Conservation (phyloP, 2,888 invertebrate species). For the Archaeoteleia sp. region DNA sequence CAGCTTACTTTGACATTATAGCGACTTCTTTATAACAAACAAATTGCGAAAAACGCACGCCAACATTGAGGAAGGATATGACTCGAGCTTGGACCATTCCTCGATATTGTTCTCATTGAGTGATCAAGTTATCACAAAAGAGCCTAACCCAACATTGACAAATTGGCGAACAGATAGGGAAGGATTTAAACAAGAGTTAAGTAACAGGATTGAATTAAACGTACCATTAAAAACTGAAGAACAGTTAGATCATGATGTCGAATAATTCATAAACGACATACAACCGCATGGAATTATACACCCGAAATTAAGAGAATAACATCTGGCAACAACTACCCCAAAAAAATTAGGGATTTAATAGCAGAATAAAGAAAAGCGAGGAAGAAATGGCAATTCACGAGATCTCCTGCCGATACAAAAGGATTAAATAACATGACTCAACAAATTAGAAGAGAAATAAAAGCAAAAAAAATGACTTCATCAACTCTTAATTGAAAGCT, state of each 20-base stretch:
- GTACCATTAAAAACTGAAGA: slow-evolving; percentile 12
- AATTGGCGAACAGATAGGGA: slow-evolving; percentile 14
- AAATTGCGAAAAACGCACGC: no score
- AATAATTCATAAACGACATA: slow-evolving; percentile 14
- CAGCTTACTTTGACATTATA: no score
- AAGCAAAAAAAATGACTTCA: slow-evolving; percentile 15
- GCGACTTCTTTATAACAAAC: no score
- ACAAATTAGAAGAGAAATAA: slow-evolving; percentile 28
- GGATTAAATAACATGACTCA: slow-evolving; percentile 19
- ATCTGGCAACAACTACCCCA: no score
- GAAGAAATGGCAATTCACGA: slow-evolving; percentile 17
- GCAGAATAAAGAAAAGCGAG: slow-evolving; percentile 27
- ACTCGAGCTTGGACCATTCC: slow-evolving; percentile 19
- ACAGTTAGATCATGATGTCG: slow-evolving; percentile 13
- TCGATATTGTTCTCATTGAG: slow-evolving; percentile 35
- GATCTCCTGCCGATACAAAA: slow-evolving; percentile 15
- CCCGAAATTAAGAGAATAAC: slow-evolving; percentile 19
- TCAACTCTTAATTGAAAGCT: slow-evolving; percentile 17
- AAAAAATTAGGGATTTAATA: no score
- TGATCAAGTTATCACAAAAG: slow-evolving; percentile 30
- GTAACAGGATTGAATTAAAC: slow-evolving; percentile 2
- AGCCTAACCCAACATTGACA: slow-evolving; percentile 14
- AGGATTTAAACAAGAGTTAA: slow-evolving; percentile 8
- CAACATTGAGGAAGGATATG: slow-evolving; percentile 1
- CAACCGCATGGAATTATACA: slow-evolving; percentile 16